phyloP scores from a whole-genome alignment of 2,113 vertebrate species.

The Crotalus horridus region DNA sequence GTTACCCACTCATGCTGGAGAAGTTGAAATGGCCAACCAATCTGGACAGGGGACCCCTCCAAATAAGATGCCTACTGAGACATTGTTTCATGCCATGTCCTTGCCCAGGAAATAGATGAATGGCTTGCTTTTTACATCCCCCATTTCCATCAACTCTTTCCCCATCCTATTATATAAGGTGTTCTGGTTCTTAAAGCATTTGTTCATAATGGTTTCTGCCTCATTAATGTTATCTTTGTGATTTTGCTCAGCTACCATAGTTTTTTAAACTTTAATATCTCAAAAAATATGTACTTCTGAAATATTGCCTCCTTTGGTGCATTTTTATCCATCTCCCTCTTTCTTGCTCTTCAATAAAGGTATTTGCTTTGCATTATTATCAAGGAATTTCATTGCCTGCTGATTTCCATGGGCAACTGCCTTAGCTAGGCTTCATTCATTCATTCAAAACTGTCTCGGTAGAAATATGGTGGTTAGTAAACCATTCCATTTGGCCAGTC shows the following conservation, averaged over 20 bases:
- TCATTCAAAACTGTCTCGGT: slow-evolving; percentile 31
- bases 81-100: background rate
- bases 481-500: background rate
- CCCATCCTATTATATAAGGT: background rate
- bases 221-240: slow-evolving; percentile 44
- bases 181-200: background rate
- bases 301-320: slow-evolving; percentile 52
- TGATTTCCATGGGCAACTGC: slow-evolving; percentile 49
- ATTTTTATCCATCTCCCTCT: slow-evolving; percentile 63
- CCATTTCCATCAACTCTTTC: background rate
- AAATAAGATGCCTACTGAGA: too few relatives aligned
- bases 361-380: slow-evolving; percentile 58
- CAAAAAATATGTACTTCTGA: slow-evolving; percentile 53
- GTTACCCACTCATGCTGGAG: background rate
- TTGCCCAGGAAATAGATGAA: slow-evolving; percentile 44
- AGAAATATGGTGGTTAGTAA: slow-evolving; percentile 55
- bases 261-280: slow-evolving; percentile 55
- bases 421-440: slow-evolving; percentile 46
- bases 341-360: slow-evolving; percentile 48
- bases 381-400: slow-evolving; percentile 58
- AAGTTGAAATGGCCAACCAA: background rate
- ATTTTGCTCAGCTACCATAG: background rate
- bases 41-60: background rate
- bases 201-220: background rate
- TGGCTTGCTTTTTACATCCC: slow-evolving; percentile 23